Evolutionary conservation across 2,888 invertebrate genomes (phyloP), one percentile per base, ranked within the genome.

Genomic region (Pandemis cinnamomeana): DNA sequence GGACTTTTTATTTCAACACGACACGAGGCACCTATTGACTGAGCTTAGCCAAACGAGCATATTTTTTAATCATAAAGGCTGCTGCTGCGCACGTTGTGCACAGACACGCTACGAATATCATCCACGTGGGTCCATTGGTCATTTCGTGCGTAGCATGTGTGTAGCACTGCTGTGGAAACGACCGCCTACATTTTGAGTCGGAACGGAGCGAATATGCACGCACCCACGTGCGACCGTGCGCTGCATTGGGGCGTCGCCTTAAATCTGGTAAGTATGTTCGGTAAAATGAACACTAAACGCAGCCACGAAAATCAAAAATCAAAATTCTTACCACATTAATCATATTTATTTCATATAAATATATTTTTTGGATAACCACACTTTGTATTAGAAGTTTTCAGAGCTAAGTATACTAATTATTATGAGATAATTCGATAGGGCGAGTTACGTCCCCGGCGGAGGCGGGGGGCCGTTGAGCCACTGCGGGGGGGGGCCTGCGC

Each of bases 361-460:
- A 93, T 91, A 91, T 84, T 89, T 91, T 92, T 92, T 91, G 92
- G 92, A 91, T 92, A 91, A 91, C 89, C 90, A 92, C 90, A 90
- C 90, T 89, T 88, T 89, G 90, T 89, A 88, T 86, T 88, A 89
- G 87, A 89, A 86, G 86, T 84, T 69, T 60, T 81, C 79, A 80
- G 74, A 75, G 77, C 83, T 86, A 84, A 83, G 81, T 83, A 84
- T 79, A 77, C 85, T 87, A 86, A 83, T 82, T 83, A 84, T 85
- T 79, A 80, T 75, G 76, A 78, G 79, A 80, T 79, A 83, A 79
- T 76, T 77, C 80, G 83, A 6, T 80, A 80, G 78, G 79, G 80
- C 76, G 75, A 78, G 44, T 86, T 92, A 93, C 42, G 92, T 92
- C 58, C 92, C 91, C 6, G 92, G 93, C 0, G 93, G 93, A 0